These are phyloP conservation scores for Osmerus mordax DNA, from an alignment of 2,113 vertebrate genomes.

Conservation along the genomic window DNA sequence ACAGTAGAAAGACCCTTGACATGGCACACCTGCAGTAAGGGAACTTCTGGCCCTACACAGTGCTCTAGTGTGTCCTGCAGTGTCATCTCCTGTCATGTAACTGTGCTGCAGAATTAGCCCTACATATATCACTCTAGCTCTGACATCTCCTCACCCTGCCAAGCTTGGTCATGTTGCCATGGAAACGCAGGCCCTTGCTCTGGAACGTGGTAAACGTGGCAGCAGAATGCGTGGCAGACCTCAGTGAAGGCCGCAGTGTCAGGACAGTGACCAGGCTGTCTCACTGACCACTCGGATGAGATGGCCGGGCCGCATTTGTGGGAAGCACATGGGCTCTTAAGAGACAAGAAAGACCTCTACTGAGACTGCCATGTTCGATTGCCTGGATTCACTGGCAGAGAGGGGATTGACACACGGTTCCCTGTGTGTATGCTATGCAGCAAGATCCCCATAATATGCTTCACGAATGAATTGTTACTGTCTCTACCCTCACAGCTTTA, in stretches of 20 bases:
- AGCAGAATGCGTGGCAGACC: constrained; percentile 3
- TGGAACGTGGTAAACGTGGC: constrained; percentile 1
- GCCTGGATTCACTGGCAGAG: no score
- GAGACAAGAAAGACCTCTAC: neutral
- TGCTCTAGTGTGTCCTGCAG: neutral
- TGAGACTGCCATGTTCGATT: neutral
- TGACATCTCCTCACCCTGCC: constrained; percentile 15
- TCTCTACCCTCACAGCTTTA: neutral
- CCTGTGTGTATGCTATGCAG: no score
- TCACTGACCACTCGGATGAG: constrained; percentile 1
- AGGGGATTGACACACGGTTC: no score
- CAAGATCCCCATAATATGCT: neutral
- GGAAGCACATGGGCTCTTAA: neutral
- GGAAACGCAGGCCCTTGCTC: constrained; percentile 4
- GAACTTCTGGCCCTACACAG: neutral
- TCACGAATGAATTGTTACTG: neutral
- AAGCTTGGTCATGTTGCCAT: constrained; percentile 15
- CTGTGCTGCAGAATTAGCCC: neutral
- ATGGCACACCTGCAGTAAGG: neutral
- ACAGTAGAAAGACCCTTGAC: constrained; percentile 3
- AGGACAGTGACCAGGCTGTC: neutral
- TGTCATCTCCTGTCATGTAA: neutral
- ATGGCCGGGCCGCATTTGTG: neutral
- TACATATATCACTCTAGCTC: neutral
- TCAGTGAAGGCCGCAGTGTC: neutral